A percentile compares a stretch with the other conserved stretches of the same genome.
phyloP scores from a whole-genome alignment of 2,797 vertebrate species.

The Mionectes olivaceus region DNA sequence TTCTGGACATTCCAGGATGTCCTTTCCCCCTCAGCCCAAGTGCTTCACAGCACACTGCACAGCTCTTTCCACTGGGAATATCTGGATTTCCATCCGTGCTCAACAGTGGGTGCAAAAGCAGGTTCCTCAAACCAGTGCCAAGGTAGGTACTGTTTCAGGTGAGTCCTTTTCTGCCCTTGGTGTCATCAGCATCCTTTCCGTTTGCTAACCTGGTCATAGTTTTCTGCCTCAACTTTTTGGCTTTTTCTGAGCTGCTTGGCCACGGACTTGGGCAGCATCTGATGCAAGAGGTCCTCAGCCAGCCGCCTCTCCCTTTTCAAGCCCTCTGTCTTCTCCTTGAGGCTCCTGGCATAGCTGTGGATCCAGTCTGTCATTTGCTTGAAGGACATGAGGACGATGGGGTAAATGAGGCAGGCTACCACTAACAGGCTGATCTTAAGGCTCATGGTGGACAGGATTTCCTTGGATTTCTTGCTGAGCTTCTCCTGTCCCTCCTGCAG shows the following conservation, averaged over 20 bases:
- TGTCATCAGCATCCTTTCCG: not conserved
- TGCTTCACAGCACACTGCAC: not conserved
- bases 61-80: accelerated
- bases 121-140: not conserved
- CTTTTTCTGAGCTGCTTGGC: constrained; percentile 86
- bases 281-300: constrained; percentile 90
- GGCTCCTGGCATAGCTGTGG: constrained; percentile 81
- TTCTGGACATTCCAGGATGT: not conserved
- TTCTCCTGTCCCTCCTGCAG: constrained; percentile 66
- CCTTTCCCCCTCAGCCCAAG: not conserved
- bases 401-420: constrained; percentile 87
- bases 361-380: constrained; percentile 91
- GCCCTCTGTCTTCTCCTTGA: constrained; percentile 84
- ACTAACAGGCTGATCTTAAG: constrained; percentile 83
- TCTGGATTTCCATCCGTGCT: not conserved
- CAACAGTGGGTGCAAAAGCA: not conserved
- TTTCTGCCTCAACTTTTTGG: constrained; percentile 89
- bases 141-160: not conserved
- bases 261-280: constrained; percentile 92
- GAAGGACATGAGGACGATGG: constrained; percentile 85
- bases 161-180: not conserved
- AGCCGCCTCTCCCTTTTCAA: constrained; percentile 83
- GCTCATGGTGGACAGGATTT: constrained; percentile 78
- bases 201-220: constrained; percentile 83
- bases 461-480: constrained; percentile 78